These are phyloP conservation scores for Lepus townsendii DNA, from an alignment of 2,797 vertebrate genomes.

Conservation along the genomic window DNA sequence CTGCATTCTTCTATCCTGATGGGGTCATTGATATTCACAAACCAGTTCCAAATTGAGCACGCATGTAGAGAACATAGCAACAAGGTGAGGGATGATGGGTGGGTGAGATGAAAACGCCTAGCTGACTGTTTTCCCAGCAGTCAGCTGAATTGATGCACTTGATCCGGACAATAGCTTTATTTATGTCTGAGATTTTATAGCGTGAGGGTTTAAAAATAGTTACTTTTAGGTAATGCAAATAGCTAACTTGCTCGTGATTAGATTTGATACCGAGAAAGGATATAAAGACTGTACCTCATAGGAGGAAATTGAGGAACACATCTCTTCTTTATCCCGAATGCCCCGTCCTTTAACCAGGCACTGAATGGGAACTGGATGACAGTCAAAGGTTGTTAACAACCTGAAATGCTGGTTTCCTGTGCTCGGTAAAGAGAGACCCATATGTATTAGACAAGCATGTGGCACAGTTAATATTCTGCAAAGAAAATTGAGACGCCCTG, in stretches of 20 bases:
- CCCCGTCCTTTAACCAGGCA: neutral
- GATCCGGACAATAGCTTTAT: neutral
- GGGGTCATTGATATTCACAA: neutral
- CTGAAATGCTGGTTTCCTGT: constrained; percentile 47
- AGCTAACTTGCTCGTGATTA: neutral
- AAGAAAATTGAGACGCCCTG: constrained; percentile 65
- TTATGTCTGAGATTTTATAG: neutral
- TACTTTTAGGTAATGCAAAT: neutral
- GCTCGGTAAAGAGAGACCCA: constrained; percentile 40
- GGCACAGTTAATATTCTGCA: constrained; percentile 60
- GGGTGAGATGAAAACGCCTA: neutral
- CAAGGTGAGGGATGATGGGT: neutral
- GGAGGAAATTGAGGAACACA: constrained; percentile 11
- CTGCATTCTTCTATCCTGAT: neutral
- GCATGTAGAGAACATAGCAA: neutral
- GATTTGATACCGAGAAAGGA: constrained; percentile 14
- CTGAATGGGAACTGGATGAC: constrained; percentile 48
- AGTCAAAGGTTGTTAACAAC: constrained; percentile 46
- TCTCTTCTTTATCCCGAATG: neutral
- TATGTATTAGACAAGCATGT: constrained; percentile 69
- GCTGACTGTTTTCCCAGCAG: neutral
- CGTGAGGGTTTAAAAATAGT: constrained; percentile 37
- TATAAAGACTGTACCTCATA: constrained; percentile 23
- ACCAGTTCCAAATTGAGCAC: neutral
- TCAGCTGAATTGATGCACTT: neutral